Evolutionary conservation across 2,888 invertebrate species (phyloP), one percentile per base, ranked within the genome.

Genomic region (Orchesella flavescens): DNA sequence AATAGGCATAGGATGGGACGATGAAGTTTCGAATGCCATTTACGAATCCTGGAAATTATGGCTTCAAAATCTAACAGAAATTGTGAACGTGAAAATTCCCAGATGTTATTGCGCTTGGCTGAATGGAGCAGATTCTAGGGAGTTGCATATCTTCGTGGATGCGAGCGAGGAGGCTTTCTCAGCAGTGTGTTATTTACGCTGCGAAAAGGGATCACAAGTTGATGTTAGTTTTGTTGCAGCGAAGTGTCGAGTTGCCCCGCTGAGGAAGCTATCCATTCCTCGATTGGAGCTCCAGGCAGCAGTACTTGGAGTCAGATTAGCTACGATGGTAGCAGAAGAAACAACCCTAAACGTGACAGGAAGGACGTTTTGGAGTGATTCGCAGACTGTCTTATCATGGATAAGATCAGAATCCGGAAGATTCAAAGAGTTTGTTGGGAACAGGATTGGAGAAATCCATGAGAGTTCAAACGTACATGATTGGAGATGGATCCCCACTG

Each of bases 1-100:
- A 63, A 19, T 13, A 1, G 76, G 74, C 13, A 44, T 85, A 12
- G 74, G 49, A n/a, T 85, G 83, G 83, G 79, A 85, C 19, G 83
- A 83, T 19, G 19, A 68, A 19, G 46, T 83, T 13, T 13, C 65
- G 0, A 69, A 59, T 21, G 55, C 53, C 15, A 15, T 44, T 15
- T 19, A 12, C 3, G 23, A 23, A 21, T 10, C n/a, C 9, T 74
- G 74, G 74, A 43, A 34, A 2, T 9, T 13, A 5, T 74, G 74
- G 74, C 1, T 74, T 1, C 19, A 46, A 5, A 10, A 44, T 5
- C 15, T 74, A 1, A 19, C 46, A 1, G 15, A 23, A 24, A 46
- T 61, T 9, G 19, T n/a, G 15, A 46, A 74, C 13, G 46, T 74
- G 10, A 17, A 21, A 46, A 46, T 74, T 7, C 74, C 74, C 9